These are phyloP conservation scores for Caenorhabditis plicata DNA, from an alignment of 2,888 invertebrate species.

Conservation along the genomic window DNA sequence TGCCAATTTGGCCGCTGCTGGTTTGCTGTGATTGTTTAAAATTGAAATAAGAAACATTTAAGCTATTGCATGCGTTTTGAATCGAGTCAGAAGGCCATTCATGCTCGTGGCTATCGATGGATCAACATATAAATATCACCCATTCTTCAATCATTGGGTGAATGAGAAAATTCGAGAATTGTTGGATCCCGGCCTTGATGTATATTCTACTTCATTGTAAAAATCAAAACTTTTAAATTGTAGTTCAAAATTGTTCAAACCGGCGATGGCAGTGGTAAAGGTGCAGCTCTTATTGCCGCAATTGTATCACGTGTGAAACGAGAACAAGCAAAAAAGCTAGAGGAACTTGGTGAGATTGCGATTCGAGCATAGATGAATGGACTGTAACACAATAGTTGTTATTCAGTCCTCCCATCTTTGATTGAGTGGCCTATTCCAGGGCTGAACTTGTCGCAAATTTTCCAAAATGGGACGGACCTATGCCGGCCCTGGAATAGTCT, in stretches of 20 bases:
- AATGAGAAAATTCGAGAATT: constrained; percentile 77
- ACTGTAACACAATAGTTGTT: too few species aligned
- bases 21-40: constrained; percentile 37
- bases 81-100: constrained; percentile 82
- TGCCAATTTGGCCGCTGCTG: constrained; percentile 85
- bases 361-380: too few species aligned
- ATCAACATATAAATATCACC: constrained; percentile 91
- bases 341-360: constrained; percentile 24
- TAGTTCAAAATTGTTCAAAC: constrained; percentile 77
- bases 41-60: constrained; percentile 10
- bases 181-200: constrained; percentile 69
- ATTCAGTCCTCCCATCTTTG: too few species aligned
- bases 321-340: constrained; percentile 26
- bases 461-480: too few species aligned
- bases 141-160: constrained; percentile 92
- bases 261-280: constrained; percentile 90
- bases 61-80: constrained; percentile 78
- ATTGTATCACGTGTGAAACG: constrained; percentile 69
- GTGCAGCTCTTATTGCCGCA: constrained; percentile 90
- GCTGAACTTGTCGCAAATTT: too few species aligned
- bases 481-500: too few species aligned
- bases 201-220: constrained; percentile 36
- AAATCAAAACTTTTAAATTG: not conserved
- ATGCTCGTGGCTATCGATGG: constrained; percentile 89
- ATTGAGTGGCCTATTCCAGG: too few species aligned